Evolutionary conservation across 2,888 invertebrate species (phyloP).

Genomic region (Aspidapion aeneum): DNA sequence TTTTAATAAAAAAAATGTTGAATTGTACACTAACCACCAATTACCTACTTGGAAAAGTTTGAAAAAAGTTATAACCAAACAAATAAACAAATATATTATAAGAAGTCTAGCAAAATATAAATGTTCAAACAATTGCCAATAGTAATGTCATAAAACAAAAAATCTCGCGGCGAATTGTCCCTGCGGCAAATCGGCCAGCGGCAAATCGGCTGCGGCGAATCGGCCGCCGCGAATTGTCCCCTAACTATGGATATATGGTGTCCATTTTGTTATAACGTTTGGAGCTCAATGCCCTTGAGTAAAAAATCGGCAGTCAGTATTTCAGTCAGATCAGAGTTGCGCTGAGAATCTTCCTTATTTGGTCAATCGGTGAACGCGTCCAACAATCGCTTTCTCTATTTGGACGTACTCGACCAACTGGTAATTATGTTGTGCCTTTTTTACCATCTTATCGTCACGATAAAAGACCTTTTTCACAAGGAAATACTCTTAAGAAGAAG

Average conservation of each 20-base stretch:
- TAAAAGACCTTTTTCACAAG: background rate
- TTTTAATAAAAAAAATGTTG: no score
- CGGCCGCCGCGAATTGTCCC: no score
- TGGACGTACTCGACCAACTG: background rate
- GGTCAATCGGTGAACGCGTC: background rate
- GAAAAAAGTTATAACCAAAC: no score
- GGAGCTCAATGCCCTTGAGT: background rate
- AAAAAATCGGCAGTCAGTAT: background rate
- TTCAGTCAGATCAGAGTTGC: no score
- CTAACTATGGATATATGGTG: background rate
- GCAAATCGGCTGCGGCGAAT: no score
- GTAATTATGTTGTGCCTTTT: background rate
- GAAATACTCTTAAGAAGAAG: background rate
- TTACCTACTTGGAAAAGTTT: no score
- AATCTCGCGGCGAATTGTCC: background rate
- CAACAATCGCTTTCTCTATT: background rate
- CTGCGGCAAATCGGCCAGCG: no score
- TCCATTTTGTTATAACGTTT: background rate
- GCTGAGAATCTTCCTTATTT: background rate
- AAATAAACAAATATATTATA: no score
- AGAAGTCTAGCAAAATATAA: background rate
- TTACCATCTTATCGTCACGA: background rate
- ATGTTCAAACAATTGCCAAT: background rate
- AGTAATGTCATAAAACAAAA: background rate
- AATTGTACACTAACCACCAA: no score